Conservation (phyloP, 2,797 vertebrate genomes). For the Trematomus bernacchii region DNA sequence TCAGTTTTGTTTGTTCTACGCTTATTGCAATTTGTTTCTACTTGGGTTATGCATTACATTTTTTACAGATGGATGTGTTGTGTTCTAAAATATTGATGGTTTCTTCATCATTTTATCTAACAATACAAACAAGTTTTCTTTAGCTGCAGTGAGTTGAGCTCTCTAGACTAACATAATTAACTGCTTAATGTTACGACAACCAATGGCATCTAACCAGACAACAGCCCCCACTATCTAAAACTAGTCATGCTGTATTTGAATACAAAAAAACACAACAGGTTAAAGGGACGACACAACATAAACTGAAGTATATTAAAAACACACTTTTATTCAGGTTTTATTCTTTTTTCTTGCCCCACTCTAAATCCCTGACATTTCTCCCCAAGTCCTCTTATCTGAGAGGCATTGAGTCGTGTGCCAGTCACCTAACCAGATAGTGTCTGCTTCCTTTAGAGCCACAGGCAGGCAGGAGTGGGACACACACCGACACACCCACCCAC, state of each 20-base stretch:
- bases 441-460: slow-evolving; percentile 42
- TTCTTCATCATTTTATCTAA: background rate
- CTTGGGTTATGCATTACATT: background rate
- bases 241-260: background rate
- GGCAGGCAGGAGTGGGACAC: slow-evolving; percentile 40
- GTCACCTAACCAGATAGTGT: slow-evolving; percentile 66
- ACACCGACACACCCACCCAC: no score
- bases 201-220: background rate
- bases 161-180: background rate
- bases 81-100: background rate
- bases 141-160: background rate
- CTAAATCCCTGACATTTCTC: slow-evolving; percentile 49
- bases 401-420: slow-evolving; percentile 57
- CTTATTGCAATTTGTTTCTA: background rate
- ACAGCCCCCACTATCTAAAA: background rate
- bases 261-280: background rate
- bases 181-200: background rate
- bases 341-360: slow-evolving; percentile 17
- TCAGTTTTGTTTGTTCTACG: background rate
- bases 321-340: background rate
- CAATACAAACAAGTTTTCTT: slow-evolving; percentile 2
- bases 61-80: background rate
- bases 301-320: background rate
- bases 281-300: background rate
- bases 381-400: slow-evolving; percentile 62